Percentiles rank a stretch among this genome's conserved stretches.
Conservation (phyloP, 1,140 invertebrate species). For the Drosophila tsacasi region DNA sequence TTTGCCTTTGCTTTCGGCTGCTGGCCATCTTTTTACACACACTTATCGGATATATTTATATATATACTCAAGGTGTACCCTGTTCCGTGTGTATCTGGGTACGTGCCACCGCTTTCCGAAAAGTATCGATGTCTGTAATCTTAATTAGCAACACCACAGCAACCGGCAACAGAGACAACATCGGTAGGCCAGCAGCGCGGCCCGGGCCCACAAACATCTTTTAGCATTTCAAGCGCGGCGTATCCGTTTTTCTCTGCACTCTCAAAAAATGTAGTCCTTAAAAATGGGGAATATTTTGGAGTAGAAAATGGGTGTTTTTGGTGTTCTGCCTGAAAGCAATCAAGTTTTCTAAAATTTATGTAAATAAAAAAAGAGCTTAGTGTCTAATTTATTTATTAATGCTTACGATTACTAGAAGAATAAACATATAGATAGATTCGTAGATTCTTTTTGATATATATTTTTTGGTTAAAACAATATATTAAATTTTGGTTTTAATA, state of each 20-base stretch:
- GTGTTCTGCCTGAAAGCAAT: no score
- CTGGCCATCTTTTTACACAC: constrained; percentile 39
- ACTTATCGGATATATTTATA: constrained; percentile 12
- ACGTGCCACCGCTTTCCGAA: constrained; percentile 76
- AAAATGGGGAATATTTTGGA: neutral
- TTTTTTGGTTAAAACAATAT: no score
- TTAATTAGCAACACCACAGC: constrained; percentile 80
- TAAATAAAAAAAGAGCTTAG: neutral
- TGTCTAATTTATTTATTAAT: neutral
- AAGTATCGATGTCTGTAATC: constrained; percentile 83
- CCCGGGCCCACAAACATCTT: constrained; percentile 62
- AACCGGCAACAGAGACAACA: constrained; percentile 47
- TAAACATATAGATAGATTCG: no score
- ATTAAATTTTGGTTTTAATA: neutral
- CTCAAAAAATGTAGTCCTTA: constrained; percentile 17
- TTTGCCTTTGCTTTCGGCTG: constrained; percentile 32
- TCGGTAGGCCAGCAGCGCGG: constrained; percentile 10
- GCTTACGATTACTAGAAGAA: no score
- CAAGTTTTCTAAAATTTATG: neutral
- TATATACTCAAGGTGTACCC: constrained; percentile 5
- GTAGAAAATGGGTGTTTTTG: neutral
- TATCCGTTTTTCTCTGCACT: constrained; percentile 46
- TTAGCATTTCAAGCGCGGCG: constrained; percentile 75
- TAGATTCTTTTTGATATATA: no score
- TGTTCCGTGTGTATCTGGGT: constrained; percentile 42